Evolutionary conservation across 2,888 invertebrate species (phyloP).

Genomic region (Theretra japonica): DNA sequence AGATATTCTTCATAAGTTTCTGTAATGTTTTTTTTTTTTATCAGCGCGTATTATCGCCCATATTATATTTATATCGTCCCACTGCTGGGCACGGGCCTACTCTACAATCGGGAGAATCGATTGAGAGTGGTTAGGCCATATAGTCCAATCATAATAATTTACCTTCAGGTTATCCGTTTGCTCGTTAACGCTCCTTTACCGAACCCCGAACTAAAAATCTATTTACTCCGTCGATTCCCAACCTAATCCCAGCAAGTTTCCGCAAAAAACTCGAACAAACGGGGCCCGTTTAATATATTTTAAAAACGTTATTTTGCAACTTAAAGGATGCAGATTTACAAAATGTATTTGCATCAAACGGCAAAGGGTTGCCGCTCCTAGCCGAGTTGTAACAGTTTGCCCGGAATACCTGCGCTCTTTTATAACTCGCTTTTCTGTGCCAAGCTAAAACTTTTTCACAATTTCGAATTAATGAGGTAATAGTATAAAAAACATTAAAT

Average conservation of each 20-base stretch:
- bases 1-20: too few relatives aligned
- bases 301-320: neutral
- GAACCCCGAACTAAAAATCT: neutral
- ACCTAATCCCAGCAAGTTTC: neutral
- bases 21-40: too few relatives aligned
- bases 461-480: constrained; percentile 21
- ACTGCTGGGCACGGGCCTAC: too few relatives aligned
- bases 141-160: too few relatives aligned
- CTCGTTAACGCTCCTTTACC: neutral
- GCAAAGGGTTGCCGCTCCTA: neutral
- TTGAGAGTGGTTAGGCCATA: too few relatives aligned
- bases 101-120: too few relatives aligned
- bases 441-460: constrained; percentile 4
- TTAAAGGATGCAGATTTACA: neutral
- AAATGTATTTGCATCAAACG: constrained; percentile 20
- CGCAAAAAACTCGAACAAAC: neutral
- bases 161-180: neutral
- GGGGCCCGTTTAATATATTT: neutral
- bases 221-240: neutral
- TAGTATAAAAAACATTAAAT: constrained; percentile 7
- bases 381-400: constrained; percentile 7
- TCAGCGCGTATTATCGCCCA: too few relatives aligned
- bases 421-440: neutral
- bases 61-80: too few relatives aligned
- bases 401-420: constrained; percentile 13